Percentiles rank a stretch among this genome's conserved stretches.
These are phyloP conservation scores for Bembecia ichneumoniformis DNA, from an alignment of 2,888 invertebrate genomes.

Conservation along the genomic window DNA sequence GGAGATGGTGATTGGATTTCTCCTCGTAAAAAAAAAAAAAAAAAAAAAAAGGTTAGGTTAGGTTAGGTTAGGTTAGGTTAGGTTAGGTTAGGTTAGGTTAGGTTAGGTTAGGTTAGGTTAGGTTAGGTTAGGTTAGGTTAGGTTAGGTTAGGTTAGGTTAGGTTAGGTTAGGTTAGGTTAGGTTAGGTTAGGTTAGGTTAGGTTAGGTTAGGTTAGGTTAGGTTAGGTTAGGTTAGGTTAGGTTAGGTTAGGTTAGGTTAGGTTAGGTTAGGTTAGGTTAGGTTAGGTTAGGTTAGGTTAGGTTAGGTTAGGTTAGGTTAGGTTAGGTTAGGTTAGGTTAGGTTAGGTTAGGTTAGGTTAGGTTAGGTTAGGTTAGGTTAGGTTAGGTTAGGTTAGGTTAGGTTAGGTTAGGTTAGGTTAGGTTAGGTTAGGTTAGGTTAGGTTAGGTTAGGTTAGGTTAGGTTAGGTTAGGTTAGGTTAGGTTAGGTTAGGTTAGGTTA, in stretches of 20 bases:
- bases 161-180: conserved; percentile 4
- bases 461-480: too few species aligned
- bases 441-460: too few species aligned
- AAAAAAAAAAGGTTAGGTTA: conserved; percentile 3
- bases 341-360: conserved; percentile 2
- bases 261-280: background rate
- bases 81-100: conserved; percentile 7
- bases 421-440: too few species aligned
- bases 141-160: conserved; percentile 5
- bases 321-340: background rate
- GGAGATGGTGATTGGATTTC: background rate
- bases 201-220: conserved; percentile 6
- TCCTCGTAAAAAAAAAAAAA: too few species aligned
- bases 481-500: too few species aligned
- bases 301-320: background rate
- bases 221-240: conserved; percentile 4
- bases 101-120: conserved; percentile 2
- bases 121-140: conserved; percentile 5
- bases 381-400: conserved; percentile 1
- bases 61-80: conserved; percentile 7
- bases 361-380: conserved; percentile 4
- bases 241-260: conserved; percentile 4
- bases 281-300: background rate
- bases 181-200: conserved; percentile 6
- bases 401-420: too few species aligned